Percentiles rank a stretch among this genome's conserved stretches.
Conservation (phyloP, 2,888 invertebrate genomes). For the Mythimna vitellina region DNA sequence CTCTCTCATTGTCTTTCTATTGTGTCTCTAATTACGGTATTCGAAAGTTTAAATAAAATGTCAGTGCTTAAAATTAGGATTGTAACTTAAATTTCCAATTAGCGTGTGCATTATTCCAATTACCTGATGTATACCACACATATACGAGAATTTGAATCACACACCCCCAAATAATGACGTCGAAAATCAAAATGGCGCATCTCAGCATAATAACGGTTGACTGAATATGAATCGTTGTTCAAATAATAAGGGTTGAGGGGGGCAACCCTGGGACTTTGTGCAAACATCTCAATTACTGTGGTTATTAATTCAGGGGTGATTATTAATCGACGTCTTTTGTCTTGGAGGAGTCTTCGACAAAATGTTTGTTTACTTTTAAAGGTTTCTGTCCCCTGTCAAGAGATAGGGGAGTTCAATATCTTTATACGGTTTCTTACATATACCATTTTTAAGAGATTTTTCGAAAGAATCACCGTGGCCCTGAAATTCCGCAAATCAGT, state of each 20-base stretch:
- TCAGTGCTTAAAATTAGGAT: too few species aligned
- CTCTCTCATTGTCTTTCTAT: too few species aligned
- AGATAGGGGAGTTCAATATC: neutral
- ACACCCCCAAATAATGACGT: constrained; percentile 64
- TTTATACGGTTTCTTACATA: neutral
- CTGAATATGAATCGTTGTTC: constrained; percentile 84
- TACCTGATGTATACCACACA: neutral
- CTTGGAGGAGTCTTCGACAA: constrained; percentile 58
- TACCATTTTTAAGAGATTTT: neutral
- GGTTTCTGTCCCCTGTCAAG: neutral
- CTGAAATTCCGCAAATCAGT: too few species aligned
- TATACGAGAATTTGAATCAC: constrained; percentile 31
- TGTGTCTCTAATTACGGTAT: too few species aligned
- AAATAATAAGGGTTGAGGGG: constrained; percentile 77
- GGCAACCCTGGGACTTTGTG: constrained; percentile 77
- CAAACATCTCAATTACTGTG: constrained; percentile 89
- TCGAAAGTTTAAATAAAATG: too few species aligned
- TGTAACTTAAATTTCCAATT: too few species aligned
- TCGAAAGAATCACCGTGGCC: too few species aligned
- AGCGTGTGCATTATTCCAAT: too few species aligned
- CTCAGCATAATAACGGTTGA: constrained; percentile 87
- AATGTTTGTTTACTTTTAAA: constrained; percentile 42
- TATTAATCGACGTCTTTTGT: constrained; percentile 79
- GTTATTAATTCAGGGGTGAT: constrained; percentile 87
- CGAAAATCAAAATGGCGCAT: constrained; percentile 70